Base-by-base conservation (phyloP, 2,888 invertebrate genomes). In the Plagiodera versicolora region DNA sequence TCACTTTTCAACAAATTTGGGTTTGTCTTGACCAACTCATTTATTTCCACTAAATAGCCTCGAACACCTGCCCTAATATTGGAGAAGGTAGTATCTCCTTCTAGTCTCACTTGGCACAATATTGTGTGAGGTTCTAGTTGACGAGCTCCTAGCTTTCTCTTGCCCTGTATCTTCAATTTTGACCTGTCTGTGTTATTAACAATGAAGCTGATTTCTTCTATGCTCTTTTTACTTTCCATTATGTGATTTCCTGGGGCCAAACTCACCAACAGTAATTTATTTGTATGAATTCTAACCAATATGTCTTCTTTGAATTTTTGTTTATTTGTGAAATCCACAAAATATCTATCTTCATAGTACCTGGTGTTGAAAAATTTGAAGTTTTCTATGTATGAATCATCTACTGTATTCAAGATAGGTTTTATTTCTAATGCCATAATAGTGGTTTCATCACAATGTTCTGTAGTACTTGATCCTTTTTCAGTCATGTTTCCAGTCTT, bases 1-100 rank as follows among this genome's bases (percentile, higher is more conserved):
- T 66, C 65, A n/a, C 60, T 66, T 17, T 64, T 66, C 24, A 71
- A 48, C 24, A 72, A 53, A 48, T 70, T 67, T n/a, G 72, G 72
- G 17, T 68, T 46, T 18, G 58, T 55, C 46, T 69, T 59, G 20
- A 72, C 48, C 11, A 61, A 44, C 32, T 67, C 63, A 56, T 72
- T 72, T 9, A 71, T 66, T 65, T 72, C 72, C 48, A 72, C 65
- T 45, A 72, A 48, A 8, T 63, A 66, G 8, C 67, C 67, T 45
- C 53, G 58, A 14, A 71, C 56, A 39, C 68, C 67, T n/a, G 68
- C 61, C 60, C 70, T 63, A 14, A 72, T 56, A 51, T 70, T 70
- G 52, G 65, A 65, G 54, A 65, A 17, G 30, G 63, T 65, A 8
- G 65, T 60, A 28, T 69, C 67, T 14, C 63, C 70, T 56, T 70